These are phyloP conservation scores for Macrotus californicus DNA, from an alignment of 2,113 vertebrate genomes.

Conservation along the genomic window DNA sequence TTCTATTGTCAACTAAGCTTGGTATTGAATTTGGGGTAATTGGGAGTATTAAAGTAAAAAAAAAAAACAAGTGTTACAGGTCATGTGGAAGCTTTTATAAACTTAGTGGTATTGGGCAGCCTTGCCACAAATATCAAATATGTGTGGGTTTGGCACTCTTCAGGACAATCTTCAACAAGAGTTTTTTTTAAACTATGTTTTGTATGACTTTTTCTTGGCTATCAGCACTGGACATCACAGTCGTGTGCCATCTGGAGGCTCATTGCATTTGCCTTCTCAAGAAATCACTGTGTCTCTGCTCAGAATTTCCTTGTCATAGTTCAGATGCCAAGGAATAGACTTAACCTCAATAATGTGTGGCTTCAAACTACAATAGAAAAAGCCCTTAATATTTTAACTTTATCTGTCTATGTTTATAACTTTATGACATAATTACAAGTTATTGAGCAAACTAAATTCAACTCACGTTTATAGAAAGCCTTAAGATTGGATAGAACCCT, in stretches of 20 bases:
- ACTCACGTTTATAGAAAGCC: neutral
- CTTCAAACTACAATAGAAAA: neutral
- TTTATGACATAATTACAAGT: neutral
- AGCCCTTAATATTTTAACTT: neutral
- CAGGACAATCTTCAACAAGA: neutral
- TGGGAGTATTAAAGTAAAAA: neutral
- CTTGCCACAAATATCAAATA: neutral
- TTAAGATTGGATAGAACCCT: neutral
- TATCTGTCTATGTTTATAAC: neutral
- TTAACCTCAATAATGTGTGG: neutral
- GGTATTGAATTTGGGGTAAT: neutral
- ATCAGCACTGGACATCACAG: neutral
- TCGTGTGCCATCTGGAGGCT: neutral
- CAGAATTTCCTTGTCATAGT: neutral
- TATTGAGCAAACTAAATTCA: neutral
- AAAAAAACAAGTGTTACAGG: neutral
- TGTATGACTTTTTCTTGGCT: neutral
- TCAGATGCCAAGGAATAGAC: neutral
- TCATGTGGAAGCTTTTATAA: slow-evolving; percentile 2
- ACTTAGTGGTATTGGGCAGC: neutral
- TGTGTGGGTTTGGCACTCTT: neutral
- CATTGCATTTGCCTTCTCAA: neutral
- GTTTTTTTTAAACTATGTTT: neutral
- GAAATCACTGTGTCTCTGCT: neutral
- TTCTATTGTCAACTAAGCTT: neutral